Conservation (phyloP, 2,797 vertebrate genomes). For the Dendrocincla tyrannina region DNA sequence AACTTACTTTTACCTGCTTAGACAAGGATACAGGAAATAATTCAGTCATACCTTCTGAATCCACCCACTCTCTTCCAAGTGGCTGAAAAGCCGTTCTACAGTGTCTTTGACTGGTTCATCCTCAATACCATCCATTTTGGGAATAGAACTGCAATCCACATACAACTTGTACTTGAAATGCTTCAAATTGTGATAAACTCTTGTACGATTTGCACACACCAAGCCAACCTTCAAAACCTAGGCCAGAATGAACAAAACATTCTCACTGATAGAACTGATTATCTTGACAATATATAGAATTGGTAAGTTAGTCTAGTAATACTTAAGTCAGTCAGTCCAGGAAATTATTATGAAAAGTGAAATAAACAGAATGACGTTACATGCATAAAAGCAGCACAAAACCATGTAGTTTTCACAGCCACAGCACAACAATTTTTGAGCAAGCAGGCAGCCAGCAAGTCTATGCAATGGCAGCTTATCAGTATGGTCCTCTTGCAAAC, state of each 20-base stretch:
- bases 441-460: not conserved
- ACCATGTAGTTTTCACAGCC: not conserved
- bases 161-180: conserved; percentile 87
- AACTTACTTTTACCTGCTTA: not conserved
- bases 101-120: conserved; percentile 81
- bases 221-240: conserved; percentile 79
- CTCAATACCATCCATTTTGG: conserved; percentile 3
- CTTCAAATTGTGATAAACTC: conserved; percentile 82
- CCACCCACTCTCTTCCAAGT: conserved; percentile 75
- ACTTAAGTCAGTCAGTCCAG: not conserved
- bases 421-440: not conserved
- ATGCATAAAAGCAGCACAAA: not conserved
- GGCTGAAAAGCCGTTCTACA: conserved; percentile 76
- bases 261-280: not conserved
- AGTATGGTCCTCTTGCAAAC: not conserved
- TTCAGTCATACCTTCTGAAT: conserved; percentile 76
- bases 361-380: not conserved
- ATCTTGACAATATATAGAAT: not conserved
- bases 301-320: not conserved
- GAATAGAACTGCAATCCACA: conserved; percentile 70
- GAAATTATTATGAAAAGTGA: not conserved
- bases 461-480: not conserved
- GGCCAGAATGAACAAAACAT: conserved; percentile 35
- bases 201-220: conserved; percentile 80
- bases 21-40: not conserved